Conservation (phyloP, 2,888 invertebrate genomes). For the Blomia tropicalis region DNA sequence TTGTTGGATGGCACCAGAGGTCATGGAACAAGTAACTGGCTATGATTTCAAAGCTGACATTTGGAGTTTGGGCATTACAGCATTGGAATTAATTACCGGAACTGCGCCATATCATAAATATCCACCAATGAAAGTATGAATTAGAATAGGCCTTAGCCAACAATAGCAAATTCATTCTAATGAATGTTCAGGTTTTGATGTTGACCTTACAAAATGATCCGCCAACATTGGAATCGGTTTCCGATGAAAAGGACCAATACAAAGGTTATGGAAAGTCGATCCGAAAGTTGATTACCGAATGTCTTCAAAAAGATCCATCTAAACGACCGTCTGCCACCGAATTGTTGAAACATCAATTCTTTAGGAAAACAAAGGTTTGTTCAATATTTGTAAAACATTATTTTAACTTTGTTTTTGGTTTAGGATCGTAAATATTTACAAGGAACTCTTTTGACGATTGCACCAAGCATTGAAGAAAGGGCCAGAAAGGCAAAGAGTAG, state of each 20-base stretch:
- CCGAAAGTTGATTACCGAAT: constrained; percentile 88
- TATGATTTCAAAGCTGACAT: constrained; percentile 96
- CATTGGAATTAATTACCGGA: constrained; percentile 95
- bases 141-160: too few relatives aligned
- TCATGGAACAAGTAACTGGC: constrained; percentile 95
- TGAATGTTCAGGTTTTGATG: constrained; percentile 56
- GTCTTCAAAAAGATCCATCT: constrained; percentile 83
- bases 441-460: constrained; percentile 64
- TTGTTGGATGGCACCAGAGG: constrained; percentile 99
- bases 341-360: constrained; percentile 87
- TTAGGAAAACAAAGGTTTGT: constrained; percentile 70
- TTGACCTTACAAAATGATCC: constrained; percentile 94
- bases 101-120: constrained; percentile 98
- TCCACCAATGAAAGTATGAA: constrained; percentile 82
- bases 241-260: constrained; percentile 93
- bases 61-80: constrained; percentile 87
- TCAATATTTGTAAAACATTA: background rate
- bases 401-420: background rate
- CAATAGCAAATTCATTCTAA: background rate
- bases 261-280: constrained; percentile 94
- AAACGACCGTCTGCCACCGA: constrained; percentile 87
- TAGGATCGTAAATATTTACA: constrained; percentile 66
- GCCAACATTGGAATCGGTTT: constrained; percentile 80
- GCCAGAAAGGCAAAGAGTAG: constrained; percentile 67
- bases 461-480: constrained; percentile 72